phyloP scores from a whole-genome alignment of 2,113 vertebrate genomes.

The Gopherus evgoodei region DNA sequence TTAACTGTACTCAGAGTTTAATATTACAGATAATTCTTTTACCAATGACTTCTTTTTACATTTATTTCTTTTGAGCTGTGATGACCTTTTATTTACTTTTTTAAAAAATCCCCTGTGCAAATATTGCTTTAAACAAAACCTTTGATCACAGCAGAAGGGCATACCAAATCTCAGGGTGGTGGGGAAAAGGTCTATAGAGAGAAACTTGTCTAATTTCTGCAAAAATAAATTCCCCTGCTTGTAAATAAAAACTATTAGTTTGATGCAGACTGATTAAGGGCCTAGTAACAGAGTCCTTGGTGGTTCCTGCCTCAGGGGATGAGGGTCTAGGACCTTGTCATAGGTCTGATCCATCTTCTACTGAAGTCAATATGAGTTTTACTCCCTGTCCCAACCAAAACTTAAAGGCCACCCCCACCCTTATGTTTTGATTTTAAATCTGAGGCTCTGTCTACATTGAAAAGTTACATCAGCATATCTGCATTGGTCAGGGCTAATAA shows the following conservation, averaged over 20 bases:
- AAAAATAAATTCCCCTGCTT: background rate
- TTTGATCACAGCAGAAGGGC: background rate
- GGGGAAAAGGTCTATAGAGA: background rate
- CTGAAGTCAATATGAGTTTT: background rate
- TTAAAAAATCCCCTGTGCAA: background rate
- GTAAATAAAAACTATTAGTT: background rate
- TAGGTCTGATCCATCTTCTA: background rate
- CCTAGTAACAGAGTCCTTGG: too few species aligned
- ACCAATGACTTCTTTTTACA: background rate
- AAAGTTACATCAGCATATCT: background rate
- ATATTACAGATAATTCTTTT: background rate
- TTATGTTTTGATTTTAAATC: background rate
- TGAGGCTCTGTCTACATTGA: background rate
- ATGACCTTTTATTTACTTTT: constrained; percentile 17
- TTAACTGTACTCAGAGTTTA: background rate
- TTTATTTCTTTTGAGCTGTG: background rate
- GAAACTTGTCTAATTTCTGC: background rate
- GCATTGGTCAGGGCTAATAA: background rate
- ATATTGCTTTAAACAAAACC: background rate
- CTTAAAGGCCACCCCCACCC: background rate
- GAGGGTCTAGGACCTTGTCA: background rate
- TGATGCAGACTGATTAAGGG: background rate
- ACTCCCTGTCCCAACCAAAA: background rate
- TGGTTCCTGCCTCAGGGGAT: too few species aligned
- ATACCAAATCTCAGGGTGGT: background rate